Evolutionary conservation across 2,888 invertebrate genomes (phyloP), one percentile per base, ranked within the genome.

Genomic region (Luperina nickerlii): DNA sequence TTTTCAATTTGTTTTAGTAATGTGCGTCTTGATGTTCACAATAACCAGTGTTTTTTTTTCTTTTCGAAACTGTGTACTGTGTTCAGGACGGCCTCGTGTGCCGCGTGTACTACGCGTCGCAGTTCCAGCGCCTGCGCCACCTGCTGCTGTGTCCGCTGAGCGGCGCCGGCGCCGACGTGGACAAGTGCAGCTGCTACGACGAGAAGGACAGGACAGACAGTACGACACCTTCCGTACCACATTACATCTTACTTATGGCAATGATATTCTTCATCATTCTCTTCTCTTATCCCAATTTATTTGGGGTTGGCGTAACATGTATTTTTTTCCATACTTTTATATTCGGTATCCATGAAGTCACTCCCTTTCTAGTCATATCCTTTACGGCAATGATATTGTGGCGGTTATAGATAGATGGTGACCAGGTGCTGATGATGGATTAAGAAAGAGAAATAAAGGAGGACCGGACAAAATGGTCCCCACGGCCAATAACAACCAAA

Each of bases 41-140:
- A 42, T 67, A n/a, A 18, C 15, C n/a, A 67, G 42, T 8, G 24
- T 9, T 5, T 67, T n/a, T 24, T 2, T 15, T 4, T 24, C 6
- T 38, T 13, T 24, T 42, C 7, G 8, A 24, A 38, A 24, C 38
- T 72, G 48, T 71, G 48, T 15, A 0, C 18, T 8, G 51, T 32
- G 42, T 1, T 0, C 84, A 97, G 97, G 97, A 99, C 65, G 98
- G 98, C 76, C 98, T 99, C 89, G 98, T 98, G 88, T 99, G 99
- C 91, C 98, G 98, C 89, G 98, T 99, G 87, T 98, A 98, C 96
- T 99, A 98, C 96, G 99, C 99, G 57, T 98, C 98, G 76, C 98
- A 99, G 94, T 99, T 99, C 96, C 98, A 98, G 76, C 97, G 98
- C 67, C 97, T 99, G 79, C 97, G 99, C 1, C 96, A 96, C 91